These are phyloP conservation scores for Hypomecis atomaria DNA, from an alignment of 2,888 invertebrate genomes.

Conservation along the genomic window DNA sequence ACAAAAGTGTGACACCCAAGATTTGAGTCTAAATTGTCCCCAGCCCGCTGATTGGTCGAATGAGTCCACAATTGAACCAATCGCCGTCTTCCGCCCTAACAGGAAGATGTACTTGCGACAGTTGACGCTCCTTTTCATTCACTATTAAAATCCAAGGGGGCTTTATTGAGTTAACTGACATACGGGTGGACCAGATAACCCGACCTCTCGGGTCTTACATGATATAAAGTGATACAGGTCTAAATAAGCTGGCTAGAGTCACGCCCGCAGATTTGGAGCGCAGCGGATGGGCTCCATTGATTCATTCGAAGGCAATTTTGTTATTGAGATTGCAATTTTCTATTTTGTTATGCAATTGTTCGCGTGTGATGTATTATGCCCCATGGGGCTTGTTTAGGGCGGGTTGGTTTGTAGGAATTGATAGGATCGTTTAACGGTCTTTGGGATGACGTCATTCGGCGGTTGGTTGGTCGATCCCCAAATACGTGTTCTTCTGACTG, in stretches of 20 bases:
- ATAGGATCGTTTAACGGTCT: background rate
- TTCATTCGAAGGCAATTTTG: slow-evolving; percentile 73
- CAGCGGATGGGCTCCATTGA: slow-evolving; percentile 73
- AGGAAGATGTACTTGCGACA: slow-evolving; percentile 76
- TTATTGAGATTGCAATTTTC: slow-evolving; percentile 69
- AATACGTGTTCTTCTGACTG: too few species aligned
- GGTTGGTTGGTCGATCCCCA: too few species aligned
- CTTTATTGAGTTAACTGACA: slow-evolving; percentile 82
- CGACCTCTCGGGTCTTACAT: slow-evolving; percentile 53
- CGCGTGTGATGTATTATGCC: slow-evolving; percentile 33
- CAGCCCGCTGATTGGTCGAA: slow-evolving; percentile 78
- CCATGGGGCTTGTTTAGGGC: background rate
- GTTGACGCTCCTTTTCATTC: slow-evolving; percentile 77
- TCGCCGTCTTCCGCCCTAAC: slow-evolving; percentile 80
- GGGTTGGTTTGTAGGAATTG: background rate
- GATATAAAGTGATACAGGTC: slow-evolving; percentile 44
- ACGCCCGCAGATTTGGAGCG: slow-evolving; percentile 73
- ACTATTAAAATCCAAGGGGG: slow-evolving; percentile 81
- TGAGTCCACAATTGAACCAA: slow-evolving; percentile 80
- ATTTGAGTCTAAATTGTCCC: slow-evolving; percentile 56
- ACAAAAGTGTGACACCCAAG: slow-evolving; percentile 44
- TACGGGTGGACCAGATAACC: slow-evolving; percentile 69
- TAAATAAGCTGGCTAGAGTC: slow-evolving; percentile 54
- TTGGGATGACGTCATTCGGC: too few species aligned
- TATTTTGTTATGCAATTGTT: slow-evolving; percentile 59